Conservation (phyloP, 2,888 invertebrate genomes). For the Erebia palarica region DNA sequence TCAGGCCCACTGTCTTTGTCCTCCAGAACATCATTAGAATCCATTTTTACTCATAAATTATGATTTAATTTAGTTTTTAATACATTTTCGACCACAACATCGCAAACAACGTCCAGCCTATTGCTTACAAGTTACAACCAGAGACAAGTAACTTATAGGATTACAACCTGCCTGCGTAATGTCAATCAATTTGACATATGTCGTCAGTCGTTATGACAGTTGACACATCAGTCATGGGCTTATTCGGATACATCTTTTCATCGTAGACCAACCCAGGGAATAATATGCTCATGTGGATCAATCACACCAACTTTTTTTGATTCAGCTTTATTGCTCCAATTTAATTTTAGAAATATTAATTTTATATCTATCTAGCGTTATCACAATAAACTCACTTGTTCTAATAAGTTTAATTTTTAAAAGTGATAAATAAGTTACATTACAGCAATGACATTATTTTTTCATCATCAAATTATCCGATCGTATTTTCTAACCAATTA, state of each 20-base stretch:
- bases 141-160: too few relatives aligned
- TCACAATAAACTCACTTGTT: too few relatives aligned
- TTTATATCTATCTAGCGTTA: not conserved
- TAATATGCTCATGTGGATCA: not conserved
- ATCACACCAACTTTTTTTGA: not conserved
- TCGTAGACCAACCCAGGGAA: not conserved
- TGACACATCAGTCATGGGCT: not conserved
- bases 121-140: too few relatives aligned
- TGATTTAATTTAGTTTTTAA: conserved; percentile 30
- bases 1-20: conserved; percentile 75
- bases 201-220: not conserved
- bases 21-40: conserved; percentile 64
- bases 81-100: conserved; percentile 14
- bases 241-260: conserved; percentile 4
- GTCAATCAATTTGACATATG: conserved; percentile 13
- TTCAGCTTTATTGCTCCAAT: not conserved
- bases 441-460: not conserved
- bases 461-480: not conserved
- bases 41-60: conserved; percentile 52
- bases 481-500: conserved; percentile 13
- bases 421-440: not conserved
- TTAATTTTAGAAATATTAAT: not conserved
- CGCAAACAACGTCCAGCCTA: not conserved
- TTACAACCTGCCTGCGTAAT: too few relatives aligned
- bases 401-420: not conserved